Percentiles rank a stretch among this genome's conserved stretches.
Conservation (phyloP, 2,797 vertebrate species). For the Siniperca undulata region DNA sequence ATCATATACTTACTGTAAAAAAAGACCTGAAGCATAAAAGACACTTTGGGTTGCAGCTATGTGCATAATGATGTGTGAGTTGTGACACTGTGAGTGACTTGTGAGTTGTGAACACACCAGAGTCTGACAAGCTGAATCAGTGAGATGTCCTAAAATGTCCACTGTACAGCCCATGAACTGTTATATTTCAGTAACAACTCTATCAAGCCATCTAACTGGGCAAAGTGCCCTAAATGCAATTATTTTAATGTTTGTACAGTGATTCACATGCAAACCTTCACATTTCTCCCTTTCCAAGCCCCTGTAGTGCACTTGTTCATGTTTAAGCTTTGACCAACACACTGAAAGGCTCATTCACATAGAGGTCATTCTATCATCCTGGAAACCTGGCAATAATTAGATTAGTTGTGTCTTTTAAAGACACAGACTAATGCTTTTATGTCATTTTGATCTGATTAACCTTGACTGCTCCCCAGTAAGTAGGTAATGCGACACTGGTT, state of each 20-base stretch:
- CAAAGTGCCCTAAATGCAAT: constrained; percentile 3
- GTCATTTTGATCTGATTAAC: constrained; percentile 56
- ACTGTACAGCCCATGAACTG: background rate
- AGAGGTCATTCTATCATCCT: constrained; percentile 15
- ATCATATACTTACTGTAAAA: background rate
- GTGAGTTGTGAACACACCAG: background rate
- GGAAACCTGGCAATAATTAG: constrained; percentile 39
- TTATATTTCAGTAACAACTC: constrained; percentile 18
- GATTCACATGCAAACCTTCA: constrained; percentile 22
- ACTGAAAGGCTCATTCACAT: constrained; percentile 32
- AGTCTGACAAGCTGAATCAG: constrained; percentile 24
- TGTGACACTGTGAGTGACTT: constrained; percentile 3
- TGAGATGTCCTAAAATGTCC: background rate
- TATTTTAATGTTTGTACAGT: constrained; percentile 17
- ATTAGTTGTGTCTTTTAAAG: constrained; percentile 51
- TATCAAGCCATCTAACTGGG: background rate
- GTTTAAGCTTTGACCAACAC: constrained; percentile 16
- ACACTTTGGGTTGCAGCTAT: background rate
- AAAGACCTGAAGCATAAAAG: background rate
- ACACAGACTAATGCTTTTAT: constrained; percentile 48
- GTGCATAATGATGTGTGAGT: background rate
- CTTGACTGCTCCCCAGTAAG: constrained; percentile 33
- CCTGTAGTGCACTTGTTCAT: constrained; percentile 1
- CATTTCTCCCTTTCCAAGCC: constrained; percentile 12
- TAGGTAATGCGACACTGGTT: constrained; percentile 48